Base-by-base conservation (phyloP, 2,888 invertebrate genomes). In the Idaea dimidiata region DNA sequence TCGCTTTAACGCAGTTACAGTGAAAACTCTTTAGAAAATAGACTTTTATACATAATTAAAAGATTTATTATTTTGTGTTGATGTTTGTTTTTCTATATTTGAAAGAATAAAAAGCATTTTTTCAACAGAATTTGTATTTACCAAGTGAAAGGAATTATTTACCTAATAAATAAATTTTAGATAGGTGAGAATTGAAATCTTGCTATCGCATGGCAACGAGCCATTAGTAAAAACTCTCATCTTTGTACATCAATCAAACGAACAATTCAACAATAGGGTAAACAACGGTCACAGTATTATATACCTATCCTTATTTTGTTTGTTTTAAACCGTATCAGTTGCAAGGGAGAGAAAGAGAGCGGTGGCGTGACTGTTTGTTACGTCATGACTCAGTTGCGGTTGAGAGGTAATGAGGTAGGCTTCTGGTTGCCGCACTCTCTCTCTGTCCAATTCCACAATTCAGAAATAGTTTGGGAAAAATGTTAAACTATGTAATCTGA, bases 341-440 rank as follows among this genome's bases (percentile, higher is more conserved):
- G 74, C 73, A 66, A 64, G 69, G 64, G 69, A 61, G 72, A 73
- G 67, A 72, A 76, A 43, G 43, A 43, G 70, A 68, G 75, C 71
- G 68, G 74, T 78, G 73, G 80, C 85, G 81, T 84, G 83, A 82
- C 82, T 79, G 71, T 75, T 79, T 72, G 68, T 72, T 71, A 74
- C 78, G 78, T 81, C 85, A 83, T 87, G 86, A 85, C 83, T 85
- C 84, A 82, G 75, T 75, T 84, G 87, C 75, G 88, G 88, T 87
- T 78, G 79, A 78, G 74, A 79, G 80, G 84, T 87, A 88, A 87
- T 88, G 87, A 88, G 87, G 85, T 86, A 82, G 83, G 76, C 78
- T 78, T 78, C 79, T 78, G 79, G 72, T 70, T 72, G 67, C 78
- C 71, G 65, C 78, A 56, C 18, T 56, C 56, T 17, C 56, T 7